A percentile compares a stretch with the other conserved stretches of the same genome.
Evolutionary conservation across 2,797 vertebrate genomes (phyloP).

Genomic region (Sebastes hubbsi): DNA sequence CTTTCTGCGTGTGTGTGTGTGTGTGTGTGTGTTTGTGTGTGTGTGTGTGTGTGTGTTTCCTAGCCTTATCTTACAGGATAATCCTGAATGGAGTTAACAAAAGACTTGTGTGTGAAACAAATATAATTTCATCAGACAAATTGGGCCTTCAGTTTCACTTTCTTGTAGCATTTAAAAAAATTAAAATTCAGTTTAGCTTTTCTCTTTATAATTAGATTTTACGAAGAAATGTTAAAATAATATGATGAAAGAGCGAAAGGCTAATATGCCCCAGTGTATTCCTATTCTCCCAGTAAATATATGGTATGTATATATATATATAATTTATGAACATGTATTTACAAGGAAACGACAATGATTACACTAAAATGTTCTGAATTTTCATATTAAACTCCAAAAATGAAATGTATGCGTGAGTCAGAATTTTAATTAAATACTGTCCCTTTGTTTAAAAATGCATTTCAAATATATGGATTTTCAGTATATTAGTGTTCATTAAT

Average conservation of each 20-base stretch:
- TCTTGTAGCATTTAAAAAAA: neutral
- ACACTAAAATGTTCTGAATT: neutral
- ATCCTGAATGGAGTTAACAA: neutral
- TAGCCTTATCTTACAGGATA: neutral
- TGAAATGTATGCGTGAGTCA: neutral
- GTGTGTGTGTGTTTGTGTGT: constrained; percentile 16
- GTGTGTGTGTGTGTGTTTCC: neutral
- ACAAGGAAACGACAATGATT: neutral
- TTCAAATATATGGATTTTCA: neutral
- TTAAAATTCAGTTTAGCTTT: neutral
- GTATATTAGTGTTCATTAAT: neutral
- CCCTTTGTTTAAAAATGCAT: neutral
- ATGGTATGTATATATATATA: neutral
- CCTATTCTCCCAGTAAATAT: neutral
- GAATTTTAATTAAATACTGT: neutral
- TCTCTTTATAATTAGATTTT: neutral
- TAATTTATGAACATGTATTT: neutral
- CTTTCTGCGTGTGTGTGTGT: constrained; percentile 13
- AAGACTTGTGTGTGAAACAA: neutral
- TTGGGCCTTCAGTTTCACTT: neutral
- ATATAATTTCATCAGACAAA: constrained; percentile 10
- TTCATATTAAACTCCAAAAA: neutral
- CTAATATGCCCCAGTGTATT: neutral
- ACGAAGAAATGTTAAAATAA: neutral
- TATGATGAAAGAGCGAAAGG: neutral